A percentile compares a stretch with the other conserved stretches of the same genome.
phyloP scores from a whole-genome alignment of 1,140 invertebrate genomes.

The Planococcus citri region DNA sequence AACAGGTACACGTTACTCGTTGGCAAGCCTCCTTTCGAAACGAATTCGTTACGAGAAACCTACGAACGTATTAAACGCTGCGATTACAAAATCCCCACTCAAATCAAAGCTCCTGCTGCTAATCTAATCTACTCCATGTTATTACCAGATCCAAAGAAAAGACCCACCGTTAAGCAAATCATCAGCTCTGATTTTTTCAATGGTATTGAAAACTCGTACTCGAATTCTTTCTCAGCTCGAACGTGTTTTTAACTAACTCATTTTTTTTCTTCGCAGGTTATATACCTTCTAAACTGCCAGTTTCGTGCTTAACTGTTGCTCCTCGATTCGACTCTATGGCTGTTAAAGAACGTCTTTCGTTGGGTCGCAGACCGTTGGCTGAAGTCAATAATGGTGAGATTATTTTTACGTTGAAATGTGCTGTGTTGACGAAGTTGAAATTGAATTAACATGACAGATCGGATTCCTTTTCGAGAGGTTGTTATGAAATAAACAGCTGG shows the following conservation, averaged over 20 bases:
- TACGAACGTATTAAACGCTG: conserved; percentile 86
- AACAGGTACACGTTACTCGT: conserved; percentile 74
- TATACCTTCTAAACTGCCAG: conserved; percentile 66
- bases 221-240: neutral
- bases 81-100: conserved; percentile 71
- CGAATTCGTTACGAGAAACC: conserved; percentile 72
- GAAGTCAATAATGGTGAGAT: conserved; percentile 35
- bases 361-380: conserved; percentile 46
- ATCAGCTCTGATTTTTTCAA: conserved; percentile 59
- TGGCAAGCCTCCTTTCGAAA: conserved; percentile 94
- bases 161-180: conserved; percentile 65
- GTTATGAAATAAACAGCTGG: too few relatives aligned
- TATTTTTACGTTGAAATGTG: too few relatives aligned
- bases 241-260: neutral
- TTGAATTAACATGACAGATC: too few relatives aligned
- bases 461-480: too few relatives aligned
- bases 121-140: conserved; percentile 73
- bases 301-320: conserved; percentile 81
- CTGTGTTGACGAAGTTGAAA: too few relatives aligned
- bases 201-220: conserved; percentile 31
- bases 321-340: conserved; percentile 67
- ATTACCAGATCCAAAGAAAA: conserved; percentile 62
- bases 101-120: conserved; percentile 54
- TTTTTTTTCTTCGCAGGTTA: conserved; percentile 51
- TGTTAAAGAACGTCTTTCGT: conserved; percentile 36